Evolutionary conservation across 2,113 vertebrate genomes (phyloP).

Genomic region (Bettongia penicillata): DNA sequence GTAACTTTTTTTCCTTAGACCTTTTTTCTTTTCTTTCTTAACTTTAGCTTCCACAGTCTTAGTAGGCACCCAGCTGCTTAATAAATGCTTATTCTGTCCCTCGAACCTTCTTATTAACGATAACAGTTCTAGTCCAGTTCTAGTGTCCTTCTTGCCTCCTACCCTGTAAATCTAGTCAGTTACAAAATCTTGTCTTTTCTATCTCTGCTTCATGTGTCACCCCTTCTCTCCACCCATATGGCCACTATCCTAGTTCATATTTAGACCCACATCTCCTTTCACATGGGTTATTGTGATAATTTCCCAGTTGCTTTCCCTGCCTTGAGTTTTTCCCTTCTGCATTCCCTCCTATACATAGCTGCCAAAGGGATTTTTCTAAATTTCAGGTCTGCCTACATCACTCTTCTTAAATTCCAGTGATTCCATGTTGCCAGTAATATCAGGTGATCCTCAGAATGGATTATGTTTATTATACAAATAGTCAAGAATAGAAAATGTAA

Average conservation of each 20-base stretch:
- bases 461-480: background rate
- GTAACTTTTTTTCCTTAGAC: no score
- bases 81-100: no score
- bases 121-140: no score
- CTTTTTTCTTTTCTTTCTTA: no score
- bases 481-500: background rate
- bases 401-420: background rate
- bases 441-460: background rate
- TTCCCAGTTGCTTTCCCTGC: background rate
- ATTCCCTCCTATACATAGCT: no score
- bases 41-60: no score
- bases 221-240: background rate
- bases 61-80: no score
- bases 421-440: background rate
- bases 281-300: background rate
- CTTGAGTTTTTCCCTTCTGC: no score
- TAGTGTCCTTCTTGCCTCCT: background rate
- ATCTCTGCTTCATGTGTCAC: background rate
- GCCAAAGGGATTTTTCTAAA: background rate
- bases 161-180: no score
- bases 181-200: background rate
- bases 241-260: no score
- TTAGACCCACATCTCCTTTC: no score
- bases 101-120: no score
- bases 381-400: background rate